Percentiles rank a stretch among this genome's conserved stretches.
phyloP scores from a whole-genome alignment of 2,113 vertebrate species.

The Manacus vitellinus region DNA sequence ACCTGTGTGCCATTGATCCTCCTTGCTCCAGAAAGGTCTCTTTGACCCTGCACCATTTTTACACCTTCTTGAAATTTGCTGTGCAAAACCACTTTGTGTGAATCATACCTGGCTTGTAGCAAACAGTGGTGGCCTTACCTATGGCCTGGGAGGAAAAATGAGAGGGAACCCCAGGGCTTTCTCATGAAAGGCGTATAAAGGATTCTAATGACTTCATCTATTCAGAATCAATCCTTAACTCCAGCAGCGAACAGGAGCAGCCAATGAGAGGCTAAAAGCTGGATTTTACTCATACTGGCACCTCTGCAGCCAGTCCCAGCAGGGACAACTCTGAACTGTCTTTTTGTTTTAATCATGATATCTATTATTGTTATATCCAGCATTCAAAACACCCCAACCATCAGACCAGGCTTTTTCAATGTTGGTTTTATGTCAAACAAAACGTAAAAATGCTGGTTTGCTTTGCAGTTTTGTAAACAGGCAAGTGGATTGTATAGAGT shows the following conservation, averaged over 20 bases:
- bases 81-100: not conserved
- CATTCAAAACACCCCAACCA: not conserved
- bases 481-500: not conserved
- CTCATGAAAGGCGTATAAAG: not conserved
- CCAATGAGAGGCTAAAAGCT: not conserved
- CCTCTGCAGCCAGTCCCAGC: not conserved
- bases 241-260: not conserved
- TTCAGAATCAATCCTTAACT: not conserved
- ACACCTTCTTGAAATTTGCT: not conserved
- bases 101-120: not conserved
- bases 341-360: not conserved
- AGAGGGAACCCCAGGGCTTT: not conserved
- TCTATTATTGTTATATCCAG: not conserved
- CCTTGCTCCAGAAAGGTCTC: not conserved
- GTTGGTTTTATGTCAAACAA: conserved; percentile 25
- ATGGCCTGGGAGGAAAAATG: not conserved
- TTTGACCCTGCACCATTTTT: not conserved
- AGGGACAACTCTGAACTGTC: not conserved
- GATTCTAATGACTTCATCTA: not conserved
- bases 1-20: not conserved
- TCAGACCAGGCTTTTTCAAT: not conserved
- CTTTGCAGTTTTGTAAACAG: conserved; percentile 45
- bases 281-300: not conserved
- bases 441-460: not conserved
- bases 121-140: not conserved